phyloP scores from a whole-genome alignment of 2,888 invertebrate genomes.

The Habroteleia sp. region DNA sequence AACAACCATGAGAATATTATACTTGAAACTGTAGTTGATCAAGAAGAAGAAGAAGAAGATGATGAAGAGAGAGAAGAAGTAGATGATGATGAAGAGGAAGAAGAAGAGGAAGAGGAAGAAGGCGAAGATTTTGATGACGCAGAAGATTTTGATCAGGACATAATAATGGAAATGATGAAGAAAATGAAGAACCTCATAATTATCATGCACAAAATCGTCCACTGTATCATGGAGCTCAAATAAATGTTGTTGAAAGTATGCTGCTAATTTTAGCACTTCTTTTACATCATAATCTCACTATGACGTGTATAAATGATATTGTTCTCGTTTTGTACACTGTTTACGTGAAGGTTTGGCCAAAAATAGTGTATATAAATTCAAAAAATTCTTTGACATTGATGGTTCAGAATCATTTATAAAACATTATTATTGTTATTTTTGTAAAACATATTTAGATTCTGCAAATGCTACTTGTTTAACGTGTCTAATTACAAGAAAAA shows the following conservation, averaged over 20 bases:
- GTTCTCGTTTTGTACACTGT: conserved; percentile 28
- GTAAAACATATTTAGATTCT: no score
- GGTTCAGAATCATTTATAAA: conserved; percentile 4
- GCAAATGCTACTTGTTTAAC: no score
- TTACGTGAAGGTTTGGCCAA: no score
- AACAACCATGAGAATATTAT: no score
- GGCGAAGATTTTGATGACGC: not conserved
- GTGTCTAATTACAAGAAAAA: no score
- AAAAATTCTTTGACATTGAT: conserved; percentile 20
- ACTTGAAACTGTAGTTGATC: no score
- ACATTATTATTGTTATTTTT: conserved; percentile 41
- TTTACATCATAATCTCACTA: conserved; percentile 11
- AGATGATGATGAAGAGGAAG: no score
- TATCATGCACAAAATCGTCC: conserved; percentile 3
- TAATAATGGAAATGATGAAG: not conserved
- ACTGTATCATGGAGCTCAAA: conserved; percentile 23
- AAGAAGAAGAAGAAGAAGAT: no score
- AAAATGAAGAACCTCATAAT: no score
- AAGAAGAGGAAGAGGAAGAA: no score
- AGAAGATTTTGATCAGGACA: not conserved
- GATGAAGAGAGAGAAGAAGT: no score
- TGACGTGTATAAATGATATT: not conserved
- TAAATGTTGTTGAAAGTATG: conserved; percentile 50
- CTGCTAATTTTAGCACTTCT: conserved; percentile 33
- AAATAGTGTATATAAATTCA: no score